Evolutionary conservation across 2,888 invertebrate species (phyloP).

Genomic region (Schrankia costaestrigalis): DNA sequence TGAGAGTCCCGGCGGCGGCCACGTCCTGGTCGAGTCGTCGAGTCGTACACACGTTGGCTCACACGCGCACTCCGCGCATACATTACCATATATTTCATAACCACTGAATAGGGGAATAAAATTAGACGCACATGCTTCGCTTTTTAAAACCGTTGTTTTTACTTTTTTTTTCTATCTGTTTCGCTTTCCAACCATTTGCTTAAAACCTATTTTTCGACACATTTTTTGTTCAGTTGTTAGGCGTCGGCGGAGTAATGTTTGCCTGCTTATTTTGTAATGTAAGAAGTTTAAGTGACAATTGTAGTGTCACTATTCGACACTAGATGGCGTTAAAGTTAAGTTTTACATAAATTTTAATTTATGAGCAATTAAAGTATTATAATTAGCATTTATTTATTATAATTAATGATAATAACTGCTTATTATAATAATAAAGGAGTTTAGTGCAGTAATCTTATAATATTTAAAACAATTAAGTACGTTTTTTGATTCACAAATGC

Average conservation of each 20-base stretch:
- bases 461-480: no score
- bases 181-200: constrained; percentile 53
- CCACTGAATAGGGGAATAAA: constrained; percentile 77
- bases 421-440: no score
- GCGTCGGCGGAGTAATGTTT: not conserved
- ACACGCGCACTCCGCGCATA: constrained; percentile 56
- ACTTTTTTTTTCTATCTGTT: constrained; percentile 52
- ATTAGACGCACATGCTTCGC: constrained; percentile 75
- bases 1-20: constrained; percentile 16
- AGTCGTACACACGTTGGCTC: constrained; percentile 35
- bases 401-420: no score
- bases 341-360: not conserved
- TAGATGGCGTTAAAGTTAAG: constrained; percentile 52
- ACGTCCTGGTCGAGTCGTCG: constrained; percentile 12
- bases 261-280: not conserved
- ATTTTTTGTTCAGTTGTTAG: constrained; percentile 1
- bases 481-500: no score
- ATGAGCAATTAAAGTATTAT: no score
- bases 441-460: no score
- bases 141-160: constrained; percentile 65
- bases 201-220: constrained; percentile 11
- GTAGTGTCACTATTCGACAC: constrained; percentile 49
- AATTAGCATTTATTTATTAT: no score
- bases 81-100: constrained; percentile 80
- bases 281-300: not conserved